A percentile compares a stretch with the other conserved stretches of the same genome.
Conservation (phyloP, 2,797 vertebrate species). For the Garrulus glandarius region DNA sequence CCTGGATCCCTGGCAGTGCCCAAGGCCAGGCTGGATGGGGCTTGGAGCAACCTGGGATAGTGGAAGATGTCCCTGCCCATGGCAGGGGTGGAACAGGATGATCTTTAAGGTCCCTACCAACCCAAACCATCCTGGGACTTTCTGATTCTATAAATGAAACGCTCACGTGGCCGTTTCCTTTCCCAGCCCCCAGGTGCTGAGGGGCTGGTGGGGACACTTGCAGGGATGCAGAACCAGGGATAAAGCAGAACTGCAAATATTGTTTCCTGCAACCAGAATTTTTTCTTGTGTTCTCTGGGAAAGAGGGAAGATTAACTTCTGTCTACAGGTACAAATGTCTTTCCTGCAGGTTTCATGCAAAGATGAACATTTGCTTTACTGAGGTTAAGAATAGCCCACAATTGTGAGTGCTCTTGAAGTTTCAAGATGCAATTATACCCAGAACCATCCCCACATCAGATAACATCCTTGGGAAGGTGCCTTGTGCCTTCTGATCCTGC, state of each 20-base stretch:
- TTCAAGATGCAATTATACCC: neutral
- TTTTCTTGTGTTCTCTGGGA: neutral
- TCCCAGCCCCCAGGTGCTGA: neutral
- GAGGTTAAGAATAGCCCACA: neutral
- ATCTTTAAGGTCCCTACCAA: neutral
- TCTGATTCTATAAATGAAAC: fast-evolving
- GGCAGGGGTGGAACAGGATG: neutral
- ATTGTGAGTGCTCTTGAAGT: neutral
- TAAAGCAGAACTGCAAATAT: neutral
- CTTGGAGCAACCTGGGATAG: fast-evolving
- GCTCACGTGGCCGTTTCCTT: neutral
- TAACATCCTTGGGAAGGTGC: neutral
- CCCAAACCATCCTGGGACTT: neutral
- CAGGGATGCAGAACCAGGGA: neutral
- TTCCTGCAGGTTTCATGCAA: neutral
- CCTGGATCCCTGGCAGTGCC: neutral
- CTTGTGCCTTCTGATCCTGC: neutral
- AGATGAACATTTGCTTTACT: neutral
- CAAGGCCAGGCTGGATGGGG: fast-evolving
- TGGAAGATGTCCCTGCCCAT: neutral
- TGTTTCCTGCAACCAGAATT: neutral
- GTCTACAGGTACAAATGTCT: neutral
- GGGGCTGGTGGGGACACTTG: neutral
- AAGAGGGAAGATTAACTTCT: neutral
- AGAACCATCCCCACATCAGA: neutral